These are phyloP conservation scores for Euproctis similis DNA, from an alignment of 2,888 invertebrate genomes.

Conservation along the genomic window DNA sequence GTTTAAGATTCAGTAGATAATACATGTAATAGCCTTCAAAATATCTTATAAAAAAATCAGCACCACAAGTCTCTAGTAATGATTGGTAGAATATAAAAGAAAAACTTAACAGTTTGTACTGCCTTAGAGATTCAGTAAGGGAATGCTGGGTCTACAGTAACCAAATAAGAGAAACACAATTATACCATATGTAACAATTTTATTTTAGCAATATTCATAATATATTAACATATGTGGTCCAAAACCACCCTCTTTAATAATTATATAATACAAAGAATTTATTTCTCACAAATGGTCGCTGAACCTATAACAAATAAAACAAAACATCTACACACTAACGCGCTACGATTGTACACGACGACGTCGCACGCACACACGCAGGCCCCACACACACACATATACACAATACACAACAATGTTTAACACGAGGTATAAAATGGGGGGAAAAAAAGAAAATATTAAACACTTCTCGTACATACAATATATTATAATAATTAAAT, in stretches of 20 bases:
- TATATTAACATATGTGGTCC: conserved; percentile 76
- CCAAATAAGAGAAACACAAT: conserved; percentile 22
- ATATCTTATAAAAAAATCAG: too few species aligned
- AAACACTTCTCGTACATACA: conserved; percentile 57
- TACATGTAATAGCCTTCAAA: too few species aligned
- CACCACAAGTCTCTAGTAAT: too few species aligned
- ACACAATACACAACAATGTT: conserved; percentile 48
- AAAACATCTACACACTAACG: conserved; percentile 51
- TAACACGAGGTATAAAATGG: conserved; percentile 61
- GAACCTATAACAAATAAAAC: conserved; percentile 72
- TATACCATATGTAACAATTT: conserved; percentile 71
- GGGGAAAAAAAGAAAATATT: conserved; percentile 47
- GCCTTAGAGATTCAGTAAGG: neutral
- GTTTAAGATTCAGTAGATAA: too few species aligned
- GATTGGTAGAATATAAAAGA: too few species aligned
- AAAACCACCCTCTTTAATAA: conserved; percentile 70
- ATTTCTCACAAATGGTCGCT: conserved; percentile 64
- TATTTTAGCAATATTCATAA: conserved; percentile 76
- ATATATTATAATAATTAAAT: conserved; percentile 41
- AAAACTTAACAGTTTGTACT: too few species aligned
- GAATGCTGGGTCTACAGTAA: conserved; percentile 18
- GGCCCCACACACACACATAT: conserved; percentile 40
- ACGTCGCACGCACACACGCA: conserved; percentile 24
- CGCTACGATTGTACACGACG: conserved; percentile 16
- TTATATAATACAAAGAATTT: conserved; percentile 74